Evolutionary conservation across 2,113 vertebrate species (phyloP), one percentile per base, ranked within the genome.

Genomic region (Cyanoderma ruficeps): DNA sequence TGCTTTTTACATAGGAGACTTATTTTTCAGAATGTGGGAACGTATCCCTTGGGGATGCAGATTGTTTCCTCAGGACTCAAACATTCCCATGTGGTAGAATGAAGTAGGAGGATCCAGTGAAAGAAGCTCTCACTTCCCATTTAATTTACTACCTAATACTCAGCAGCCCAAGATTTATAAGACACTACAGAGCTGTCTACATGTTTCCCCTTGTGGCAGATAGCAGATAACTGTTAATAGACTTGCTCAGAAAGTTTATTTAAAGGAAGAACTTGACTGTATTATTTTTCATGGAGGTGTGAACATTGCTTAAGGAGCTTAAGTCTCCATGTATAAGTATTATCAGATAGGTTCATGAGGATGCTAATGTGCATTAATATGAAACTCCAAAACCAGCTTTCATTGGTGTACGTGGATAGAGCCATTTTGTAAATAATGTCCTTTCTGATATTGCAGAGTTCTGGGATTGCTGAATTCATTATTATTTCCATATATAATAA

Each of bases 231-330:
- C 75, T 91, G 92, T 84, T 96, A 97, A 97, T 96, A 94, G 96
- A 96, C 94, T 95, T 94, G 95, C 96, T 96, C 59, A 80, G 71
- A 96, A 97, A 97, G 94, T 97, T 97, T 97, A 92, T 96, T 97
- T 97, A 84, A 96, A 96, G 88, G 87, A 93, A 94, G 90, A 97
- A 97, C 59, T 78, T 95, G 64, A 93, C 82, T 77, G 88, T 76
- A 93, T 95, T 96, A 84, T 95, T 97, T 97, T 97, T 96, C 94
- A 91, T 94, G 92, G 92, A 96, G 93, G 93, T 97, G 92, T 97
- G 96, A 97, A 95, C 96, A 96, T 65, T 90, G 87, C 90, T 93
- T 96, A 96, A 97, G 97, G 87, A 97, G 94, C 97, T 97, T 96
- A 97, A 96, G 94, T 78, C 87, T 87, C 61, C 49, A 41, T 77